These are phyloP conservation scores for Zelleria hepariella DNA, from an alignment of 2,888 invertebrate species.

Conservation along the genomic window DNA sequence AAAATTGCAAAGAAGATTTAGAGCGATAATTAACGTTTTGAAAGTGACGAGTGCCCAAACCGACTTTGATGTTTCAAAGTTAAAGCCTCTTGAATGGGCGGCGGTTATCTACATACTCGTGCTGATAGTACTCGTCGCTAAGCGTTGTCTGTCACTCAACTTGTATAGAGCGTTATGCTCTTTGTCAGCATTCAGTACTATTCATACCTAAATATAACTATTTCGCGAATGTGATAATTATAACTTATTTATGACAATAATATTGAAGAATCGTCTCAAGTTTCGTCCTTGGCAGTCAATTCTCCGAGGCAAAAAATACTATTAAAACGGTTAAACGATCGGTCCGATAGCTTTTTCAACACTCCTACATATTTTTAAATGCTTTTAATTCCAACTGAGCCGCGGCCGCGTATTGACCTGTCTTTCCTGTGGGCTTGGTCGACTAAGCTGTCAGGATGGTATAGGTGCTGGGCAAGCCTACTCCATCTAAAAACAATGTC, in stretches of 20 bases:
- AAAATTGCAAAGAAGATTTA: slow-evolving; percentile 4
- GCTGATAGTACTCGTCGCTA: background rate
- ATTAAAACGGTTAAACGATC: background rate
- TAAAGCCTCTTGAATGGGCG: background rate
- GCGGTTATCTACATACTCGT: background rate
- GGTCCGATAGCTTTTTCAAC: background rate
- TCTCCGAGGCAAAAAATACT: background rate
- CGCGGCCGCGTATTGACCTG: no score
- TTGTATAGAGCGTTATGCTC: background rate
- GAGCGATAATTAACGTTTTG: background rate
- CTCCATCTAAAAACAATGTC: no score
- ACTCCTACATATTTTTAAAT: no score
- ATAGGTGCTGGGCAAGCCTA: no score
- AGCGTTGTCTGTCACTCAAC: background rate
- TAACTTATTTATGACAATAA: no score
- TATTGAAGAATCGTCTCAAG: no score
- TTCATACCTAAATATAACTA: no score
- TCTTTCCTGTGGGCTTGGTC: no score
- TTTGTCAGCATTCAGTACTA: background rate
- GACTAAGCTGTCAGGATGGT: no score
- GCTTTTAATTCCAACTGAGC: background rate
- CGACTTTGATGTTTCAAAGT: background rate
- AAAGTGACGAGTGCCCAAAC: background rate
- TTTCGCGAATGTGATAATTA: no score
- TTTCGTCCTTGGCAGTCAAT: no score